These are phyloP conservation scores for Taenaris catops DNA, from an alignment of 2,888 invertebrate species.

Conservation along the genomic window DNA sequence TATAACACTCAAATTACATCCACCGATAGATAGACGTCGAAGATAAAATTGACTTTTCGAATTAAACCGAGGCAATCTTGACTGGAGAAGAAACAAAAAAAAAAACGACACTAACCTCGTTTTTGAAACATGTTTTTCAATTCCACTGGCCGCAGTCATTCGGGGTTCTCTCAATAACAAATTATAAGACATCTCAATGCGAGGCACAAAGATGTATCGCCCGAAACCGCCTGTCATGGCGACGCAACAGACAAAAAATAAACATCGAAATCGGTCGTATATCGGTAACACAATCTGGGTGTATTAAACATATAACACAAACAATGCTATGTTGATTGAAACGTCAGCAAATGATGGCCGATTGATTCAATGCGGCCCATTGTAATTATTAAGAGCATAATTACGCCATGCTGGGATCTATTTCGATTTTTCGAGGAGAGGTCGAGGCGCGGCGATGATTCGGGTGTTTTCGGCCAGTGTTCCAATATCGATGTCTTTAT, in stretches of 20 bases:
- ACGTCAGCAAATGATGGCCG: slow-evolving; percentile 72
- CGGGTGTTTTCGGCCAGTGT: slow-evolving; percentile 46
- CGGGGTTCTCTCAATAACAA: slow-evolving; percentile 51
- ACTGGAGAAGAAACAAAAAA: too few species aligned
- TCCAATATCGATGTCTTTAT: slow-evolving; percentile 61
- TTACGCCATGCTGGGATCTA: slow-evolving; percentile 70
- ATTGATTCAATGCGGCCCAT: slow-evolving; percentile 66
- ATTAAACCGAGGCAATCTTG: slow-evolving; percentile 9
- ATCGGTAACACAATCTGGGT: slow-evolving; percentile 77
- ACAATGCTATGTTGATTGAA: slow-evolving; percentile 77
- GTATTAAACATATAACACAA: slow-evolving; percentile 76
- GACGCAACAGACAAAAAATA: slow-evolving; percentile 28
- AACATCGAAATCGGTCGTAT: too few species aligned
- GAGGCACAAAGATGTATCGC: slow-evolving; percentile 24
- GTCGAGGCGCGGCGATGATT: slow-evolving; percentile 65
- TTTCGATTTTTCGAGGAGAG: slow-evolving; percentile 59
- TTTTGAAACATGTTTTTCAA: slow-evolving; percentile 20
- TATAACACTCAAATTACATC: slow-evolving; percentile 1
- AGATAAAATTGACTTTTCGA: slow-evolving; percentile 12
- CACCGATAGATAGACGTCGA: slow-evolving; percentile 7
- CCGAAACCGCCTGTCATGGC: slow-evolving; percentile 41
- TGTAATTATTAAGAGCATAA: slow-evolving; percentile 74
- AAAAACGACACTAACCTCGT: slow-evolving; percentile 8
- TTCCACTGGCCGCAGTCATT: slow-evolving; percentile 10
- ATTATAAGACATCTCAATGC: slow-evolving; percentile 56